Evolutionary conservation across 2,113 vertebrate genomes (phyloP).

Genomic region (Suricata suricatta): DNA sequence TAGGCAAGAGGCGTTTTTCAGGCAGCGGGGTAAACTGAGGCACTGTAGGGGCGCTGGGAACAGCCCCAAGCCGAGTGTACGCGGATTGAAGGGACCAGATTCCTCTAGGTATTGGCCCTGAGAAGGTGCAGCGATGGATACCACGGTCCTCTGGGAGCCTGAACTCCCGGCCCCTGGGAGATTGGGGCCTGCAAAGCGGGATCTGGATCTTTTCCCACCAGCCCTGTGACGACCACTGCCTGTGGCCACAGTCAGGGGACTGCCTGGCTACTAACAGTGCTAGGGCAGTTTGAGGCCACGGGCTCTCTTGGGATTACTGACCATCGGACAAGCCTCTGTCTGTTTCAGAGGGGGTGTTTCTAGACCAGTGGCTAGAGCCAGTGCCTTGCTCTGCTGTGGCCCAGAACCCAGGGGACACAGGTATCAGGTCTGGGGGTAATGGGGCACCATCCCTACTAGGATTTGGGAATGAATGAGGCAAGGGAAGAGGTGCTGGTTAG

Average conservation of each 20-base stretch:
- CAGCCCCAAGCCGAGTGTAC: neutral
- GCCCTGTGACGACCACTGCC: neutral
- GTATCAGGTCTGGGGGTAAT: neutral
- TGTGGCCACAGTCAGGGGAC: neutral
- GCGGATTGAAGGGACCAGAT: neutral
- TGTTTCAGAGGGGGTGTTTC: neutral
- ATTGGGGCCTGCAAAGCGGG: neutral
- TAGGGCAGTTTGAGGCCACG: neutral
- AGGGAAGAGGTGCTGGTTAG: neutral
- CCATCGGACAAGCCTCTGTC: neutral
- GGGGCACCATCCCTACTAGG: too few species aligned
- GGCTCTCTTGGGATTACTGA: neutral
- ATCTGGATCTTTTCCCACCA: too few species aligned
- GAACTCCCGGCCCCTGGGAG: neutral
- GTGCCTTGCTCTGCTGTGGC: neutral
- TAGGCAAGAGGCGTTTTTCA: neutral
- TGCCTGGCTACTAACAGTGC: neutral
- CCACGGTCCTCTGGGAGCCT: too few species aligned
- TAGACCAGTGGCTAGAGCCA: neutral
- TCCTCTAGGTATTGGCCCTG: neutral
- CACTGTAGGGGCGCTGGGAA: neutral
- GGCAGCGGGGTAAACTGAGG: constrained; percentile 58
- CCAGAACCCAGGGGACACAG: neutral
- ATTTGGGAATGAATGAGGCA: neutral
- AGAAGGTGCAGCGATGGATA: neutral